Evolutionary conservation across 1,140 invertebrate genomes (phyloP), one percentile per base, ranked within the genome.

Genomic region (Heliothis virescens): DNA sequence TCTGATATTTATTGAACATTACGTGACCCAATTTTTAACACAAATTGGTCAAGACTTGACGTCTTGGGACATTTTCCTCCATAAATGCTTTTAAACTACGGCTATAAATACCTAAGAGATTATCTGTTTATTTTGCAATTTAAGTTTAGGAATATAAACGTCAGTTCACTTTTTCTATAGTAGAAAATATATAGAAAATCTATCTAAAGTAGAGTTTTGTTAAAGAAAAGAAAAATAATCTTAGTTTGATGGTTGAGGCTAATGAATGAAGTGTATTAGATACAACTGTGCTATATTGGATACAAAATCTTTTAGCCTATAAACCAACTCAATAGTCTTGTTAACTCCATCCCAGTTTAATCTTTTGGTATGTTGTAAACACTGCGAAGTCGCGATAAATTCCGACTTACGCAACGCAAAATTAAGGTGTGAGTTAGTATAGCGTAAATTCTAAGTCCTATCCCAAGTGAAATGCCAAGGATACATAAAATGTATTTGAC

Each of bases 11-110:
- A 59, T 65, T 83, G 85, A 84, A 87, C 83, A 84, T 72, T 76
- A 60, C 83, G 74, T 81, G 78, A 83, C 84, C 84, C 80, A 86
- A 63, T 83, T 86, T 69, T 29, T 78, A 67, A 79, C 53, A 47
- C 63, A 83, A 88, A 88, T 86, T 86, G 77, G 29, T 85, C 83
- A 76, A 82, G 84, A 87, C 83, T 82, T 75, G 55, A 60, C 57
- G 50, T 80, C 75, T 79, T 79, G 71, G 57, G 21, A 18, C 57
- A 57, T 62, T 75, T 75, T 75, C 34, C 52, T 34, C 50, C 26
- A 50, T 62, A 26, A 59, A 41, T 21, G 47, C 47, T 67, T 67
- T 67, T 67, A 67, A 67, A 50, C 16, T 10, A 50, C 12, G 16
- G 41, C 10, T 48, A 26, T 18, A 57, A 16, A 16, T 57, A 57